Percentiles rank a stretch among this genome's conserved stretches.
Conservation (phyloP, 2,888 invertebrate genomes). For the Notocelia uddmanniana region DNA sequence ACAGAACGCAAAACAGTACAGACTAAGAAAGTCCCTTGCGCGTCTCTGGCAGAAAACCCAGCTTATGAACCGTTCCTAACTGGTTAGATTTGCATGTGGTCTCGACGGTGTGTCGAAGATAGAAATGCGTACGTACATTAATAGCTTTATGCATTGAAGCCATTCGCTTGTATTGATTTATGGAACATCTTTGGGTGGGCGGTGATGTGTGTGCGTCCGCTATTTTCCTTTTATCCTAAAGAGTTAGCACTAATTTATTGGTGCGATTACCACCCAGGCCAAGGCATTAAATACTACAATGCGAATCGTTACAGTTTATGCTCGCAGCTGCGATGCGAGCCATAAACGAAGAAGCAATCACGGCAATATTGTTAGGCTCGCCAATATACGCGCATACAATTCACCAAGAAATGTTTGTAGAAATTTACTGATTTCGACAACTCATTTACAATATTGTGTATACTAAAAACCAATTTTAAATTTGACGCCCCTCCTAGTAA, state of each 20-base stretch:
- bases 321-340: conserved; percentile 13
- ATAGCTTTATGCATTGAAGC: conserved; percentile 67
- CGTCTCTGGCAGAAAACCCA: neutral
- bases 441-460: neutral
- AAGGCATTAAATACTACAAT: conserved; percentile 45
- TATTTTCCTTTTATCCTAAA: conserved; percentile 58
- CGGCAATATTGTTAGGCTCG: conserved; percentile 21
- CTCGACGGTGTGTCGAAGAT: conserved; percentile 25
- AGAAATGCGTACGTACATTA: conserved; percentile 55
- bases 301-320: conserved; percentile 39
- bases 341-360: conserved; percentile 18
- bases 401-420: neutral
- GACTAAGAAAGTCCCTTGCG: conserved; percentile 41
- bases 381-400: conserved; percentile 20
- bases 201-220: conserved; percentile 65
- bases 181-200: conserved; percentile 65
- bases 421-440: neutral
- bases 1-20: conserved; percentile 46
- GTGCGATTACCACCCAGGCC: conserved; percentile 46
- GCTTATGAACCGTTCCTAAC: conserved; percentile 11
- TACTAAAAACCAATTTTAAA: too few species aligned
- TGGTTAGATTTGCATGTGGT: conserved; percentile 49
- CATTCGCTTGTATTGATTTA: conserved; percentile 75
- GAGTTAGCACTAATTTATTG: conserved; percentile 47
- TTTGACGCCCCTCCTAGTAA: too few species aligned